A percentile compares a stretch with the other conserved stretches of the same genome.
phyloP scores from a whole-genome alignment of 2,797 vertebrate genomes.

The Nasua narica region DNA sequence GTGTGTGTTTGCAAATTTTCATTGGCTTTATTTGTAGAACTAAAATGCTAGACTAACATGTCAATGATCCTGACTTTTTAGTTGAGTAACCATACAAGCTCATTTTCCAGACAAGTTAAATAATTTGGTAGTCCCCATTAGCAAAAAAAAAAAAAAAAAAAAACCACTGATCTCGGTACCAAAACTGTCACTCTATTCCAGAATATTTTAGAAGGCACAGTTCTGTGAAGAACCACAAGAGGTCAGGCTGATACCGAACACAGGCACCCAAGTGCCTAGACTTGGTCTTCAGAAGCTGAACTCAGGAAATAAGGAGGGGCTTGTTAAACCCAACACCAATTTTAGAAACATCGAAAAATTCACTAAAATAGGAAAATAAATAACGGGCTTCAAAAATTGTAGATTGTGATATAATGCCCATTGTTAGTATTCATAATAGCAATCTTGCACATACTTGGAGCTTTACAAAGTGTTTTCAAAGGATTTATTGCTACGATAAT shows the following conservation, averaged over 20 bases:
- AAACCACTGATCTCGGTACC: neutral
- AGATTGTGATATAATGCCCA: neutral
- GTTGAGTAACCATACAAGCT: neutral
- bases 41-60: neutral
- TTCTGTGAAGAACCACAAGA: constrained; percentile 32
- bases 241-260: neutral
- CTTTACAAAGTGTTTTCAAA: neutral
- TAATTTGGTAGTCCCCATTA: neutral
- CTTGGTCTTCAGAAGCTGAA: neutral
- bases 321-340: neutral
- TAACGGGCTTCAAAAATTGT: neutral
- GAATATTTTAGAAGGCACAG: neutral
- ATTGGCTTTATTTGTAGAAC: neutral
- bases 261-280: neutral
- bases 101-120: neutral
- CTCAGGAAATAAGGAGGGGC: neutral
- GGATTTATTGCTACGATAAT: neutral
- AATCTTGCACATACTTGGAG: neutral
- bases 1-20: neutral
- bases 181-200: neutral
- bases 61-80: neutral
- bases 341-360: neutral
- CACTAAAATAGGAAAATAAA: neutral
- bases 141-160: neutral
- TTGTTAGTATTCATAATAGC: neutral